Evolutionary conservation across 2,888 invertebrate species (phyloP).

Genomic region (Tenthredo mesomela): DNA sequence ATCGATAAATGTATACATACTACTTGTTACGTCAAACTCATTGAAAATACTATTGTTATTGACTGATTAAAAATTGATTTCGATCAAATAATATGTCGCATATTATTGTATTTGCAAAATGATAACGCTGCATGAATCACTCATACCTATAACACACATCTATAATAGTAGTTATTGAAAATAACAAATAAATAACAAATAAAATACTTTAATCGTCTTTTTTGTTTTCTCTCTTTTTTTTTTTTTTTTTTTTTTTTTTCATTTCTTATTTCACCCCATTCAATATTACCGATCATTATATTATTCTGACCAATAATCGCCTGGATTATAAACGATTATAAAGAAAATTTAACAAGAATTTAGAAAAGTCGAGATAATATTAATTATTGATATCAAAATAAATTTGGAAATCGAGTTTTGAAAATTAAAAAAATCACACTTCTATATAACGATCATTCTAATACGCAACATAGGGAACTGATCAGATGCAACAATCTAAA

Average conservation of each 20-base stretch:
- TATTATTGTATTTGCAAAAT: background rate
- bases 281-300: background rate
- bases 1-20: background rate
- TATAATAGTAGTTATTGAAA: background rate
- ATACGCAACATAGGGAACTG: no score
- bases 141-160: background rate
- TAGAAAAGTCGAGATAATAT: no score
- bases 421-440: background rate
- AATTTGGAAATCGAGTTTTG: background rate
- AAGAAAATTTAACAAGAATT: no score
- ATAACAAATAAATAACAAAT: background rate
- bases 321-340: no score
- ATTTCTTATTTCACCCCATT: background rate
- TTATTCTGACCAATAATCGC: no score
- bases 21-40: background rate
- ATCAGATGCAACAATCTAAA: background rate
- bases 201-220: background rate
- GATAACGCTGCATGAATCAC: background rate
- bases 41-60: background rate
- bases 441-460: no score
- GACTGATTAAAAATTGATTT: conserved; percentile 23
- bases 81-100: background rate
- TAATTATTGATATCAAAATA: no score
- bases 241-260: background rate
- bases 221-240: no score